Evolutionary conservation across 1,140 invertebrate species (phyloP).

Genomic region (Drosophila kepulauana): DNA sequence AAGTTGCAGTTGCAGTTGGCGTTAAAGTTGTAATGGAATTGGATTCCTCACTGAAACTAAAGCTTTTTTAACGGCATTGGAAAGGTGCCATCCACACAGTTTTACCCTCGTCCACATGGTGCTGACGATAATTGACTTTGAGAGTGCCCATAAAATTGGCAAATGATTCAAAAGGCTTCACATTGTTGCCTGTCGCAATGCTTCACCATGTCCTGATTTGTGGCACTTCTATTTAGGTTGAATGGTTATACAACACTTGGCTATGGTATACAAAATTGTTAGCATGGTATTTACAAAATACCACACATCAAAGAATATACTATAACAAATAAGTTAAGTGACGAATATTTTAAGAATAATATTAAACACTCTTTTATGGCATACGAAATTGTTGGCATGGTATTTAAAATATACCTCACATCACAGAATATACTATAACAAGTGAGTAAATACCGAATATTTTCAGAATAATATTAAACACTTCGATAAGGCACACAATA

Average conservation of each 20-base stretch:
- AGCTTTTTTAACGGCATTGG: constrained; percentile 61
- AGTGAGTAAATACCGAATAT: too few species aligned
- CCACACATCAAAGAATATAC: too few species aligned
- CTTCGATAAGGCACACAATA: background rate
- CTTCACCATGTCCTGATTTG: constrained; percentile 29
- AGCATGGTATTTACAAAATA: background rate
- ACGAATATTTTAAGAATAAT: too few species aligned
- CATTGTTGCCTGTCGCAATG: constrained; percentile 58
- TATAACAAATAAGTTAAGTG: too few species aligned
- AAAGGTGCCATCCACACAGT: constrained; percentile 53
- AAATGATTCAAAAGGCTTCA: constrained; percentile 53
- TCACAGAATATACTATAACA: too few species aligned
- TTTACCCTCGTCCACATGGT: constrained; percentile 26
- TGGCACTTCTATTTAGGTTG: constrained; percentile 9
- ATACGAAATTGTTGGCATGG: constrained; percentile 20
- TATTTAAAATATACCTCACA: too few species aligned
- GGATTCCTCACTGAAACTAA: constrained; percentile 6
- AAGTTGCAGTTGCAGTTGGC: background rate
- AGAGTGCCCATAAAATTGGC: constrained; percentile 70
- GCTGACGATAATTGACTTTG: constrained; percentile 60
- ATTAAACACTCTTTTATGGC: background rate
- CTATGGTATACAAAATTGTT: constrained; percentile 25
- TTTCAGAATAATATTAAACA: too few species aligned
- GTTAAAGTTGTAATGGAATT: background rate
- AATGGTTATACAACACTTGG: constrained; percentile 18